phyloP scores from a whole-genome alignment of 2,113 vertebrate species.

The Taurulus bubalis region DNA sequence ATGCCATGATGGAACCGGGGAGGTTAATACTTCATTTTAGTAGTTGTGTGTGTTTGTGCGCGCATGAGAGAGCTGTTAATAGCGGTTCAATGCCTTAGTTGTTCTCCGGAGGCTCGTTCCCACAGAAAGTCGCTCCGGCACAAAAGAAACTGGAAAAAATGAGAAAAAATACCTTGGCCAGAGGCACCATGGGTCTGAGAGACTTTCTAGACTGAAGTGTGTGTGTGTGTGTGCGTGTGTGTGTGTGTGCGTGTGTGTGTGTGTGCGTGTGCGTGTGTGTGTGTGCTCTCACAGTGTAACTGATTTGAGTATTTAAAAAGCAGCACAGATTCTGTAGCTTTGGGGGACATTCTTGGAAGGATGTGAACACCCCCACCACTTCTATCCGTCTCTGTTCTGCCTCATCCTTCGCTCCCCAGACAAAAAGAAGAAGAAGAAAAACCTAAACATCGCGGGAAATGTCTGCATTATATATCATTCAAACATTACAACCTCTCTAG shows the following conservation, averaged over 20 bases:
- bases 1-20: neutral
- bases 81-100: neutral
- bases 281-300: conserved; percentile 9
- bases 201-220: conserved; percentile 39
- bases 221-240: conserved; percentile 5
- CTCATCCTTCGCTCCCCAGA: neutral
- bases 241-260: conserved; percentile 15
- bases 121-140: conserved; percentile 10
- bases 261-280: neutral
- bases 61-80: neutral
- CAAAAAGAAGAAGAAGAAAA: conserved; percentile 25
- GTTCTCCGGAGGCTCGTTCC: neutral
- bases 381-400: conserved; percentile 11
- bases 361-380: conserved; percentile 52
- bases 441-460: conserved; percentile 42
- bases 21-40: neutral
- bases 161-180: conserved; percentile 10
- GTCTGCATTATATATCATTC: conserved; percentile 36
- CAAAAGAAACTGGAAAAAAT: conserved; percentile 18
- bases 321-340: conserved; percentile 53
- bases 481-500: conserved; percentile 13
- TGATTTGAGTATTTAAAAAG: conserved; percentile 65
- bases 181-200: conserved; percentile 21
- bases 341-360: conserved; percentile 58
- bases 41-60: neutral